Percentiles rank a stretch among this genome's conserved stretches.
Conservation (phyloP, 2,113 vertebrate species). For the Laticauda colubrina region DNA sequence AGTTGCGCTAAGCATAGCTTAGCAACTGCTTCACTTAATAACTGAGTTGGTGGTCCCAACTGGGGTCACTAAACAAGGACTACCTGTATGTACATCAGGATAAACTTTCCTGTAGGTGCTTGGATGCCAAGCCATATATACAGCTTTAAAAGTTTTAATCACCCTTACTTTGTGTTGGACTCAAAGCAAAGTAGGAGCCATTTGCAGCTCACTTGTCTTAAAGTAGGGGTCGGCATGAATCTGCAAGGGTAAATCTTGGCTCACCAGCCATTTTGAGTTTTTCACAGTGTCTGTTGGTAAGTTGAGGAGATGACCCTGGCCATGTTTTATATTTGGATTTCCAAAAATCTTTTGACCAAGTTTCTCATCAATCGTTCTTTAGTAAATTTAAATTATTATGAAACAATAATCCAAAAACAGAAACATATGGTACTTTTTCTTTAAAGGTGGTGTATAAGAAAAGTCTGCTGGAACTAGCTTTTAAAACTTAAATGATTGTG, state of each 20-base stretch:
- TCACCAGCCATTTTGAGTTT: background rate
- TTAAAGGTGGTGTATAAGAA: background rate
- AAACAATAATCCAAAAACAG: background rate
- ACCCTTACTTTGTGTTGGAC: background rate
- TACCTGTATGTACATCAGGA: background rate
- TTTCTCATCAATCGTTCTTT: background rate
- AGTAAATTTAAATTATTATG: background rate
- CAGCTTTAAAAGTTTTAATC: background rate
- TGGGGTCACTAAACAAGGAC: background rate
- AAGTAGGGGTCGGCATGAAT: background rate
- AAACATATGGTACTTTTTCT: background rate
- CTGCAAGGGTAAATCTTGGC: background rate
- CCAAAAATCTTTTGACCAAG: background rate
- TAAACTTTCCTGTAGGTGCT: background rate
- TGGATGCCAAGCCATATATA: background rate
- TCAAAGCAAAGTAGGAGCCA: background rate
- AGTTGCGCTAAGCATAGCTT: background rate
- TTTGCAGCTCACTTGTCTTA: no score
- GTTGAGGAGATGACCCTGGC: background rate
- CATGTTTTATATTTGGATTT: background rate
- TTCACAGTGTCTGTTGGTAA: background rate
- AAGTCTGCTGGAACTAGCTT: background rate
- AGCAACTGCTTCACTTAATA: background rate
- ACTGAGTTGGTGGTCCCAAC: background rate
- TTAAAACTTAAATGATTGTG: background rate